These are phyloP conservation scores for Sebastes diaconus DNA, from an alignment of 2,797 vertebrate genomes.

Conservation along the genomic window DNA sequence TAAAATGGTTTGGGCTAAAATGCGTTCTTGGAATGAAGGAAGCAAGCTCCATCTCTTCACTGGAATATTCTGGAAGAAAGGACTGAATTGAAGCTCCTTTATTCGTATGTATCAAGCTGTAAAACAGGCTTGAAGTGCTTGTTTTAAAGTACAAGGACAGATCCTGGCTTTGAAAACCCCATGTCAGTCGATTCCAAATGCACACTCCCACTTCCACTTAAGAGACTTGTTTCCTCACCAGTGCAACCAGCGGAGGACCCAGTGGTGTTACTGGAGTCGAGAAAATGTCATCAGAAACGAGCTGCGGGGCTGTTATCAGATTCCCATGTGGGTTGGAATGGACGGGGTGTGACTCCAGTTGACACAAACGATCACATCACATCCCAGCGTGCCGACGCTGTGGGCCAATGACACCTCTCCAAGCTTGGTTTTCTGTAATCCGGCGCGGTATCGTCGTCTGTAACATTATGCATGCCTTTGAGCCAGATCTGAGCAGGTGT, in stretches of 20 bases:
- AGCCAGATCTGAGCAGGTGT: constrained; percentile 37
- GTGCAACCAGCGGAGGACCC: not conserved
- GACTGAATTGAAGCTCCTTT: not conserved
- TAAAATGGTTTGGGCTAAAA: not conserved
- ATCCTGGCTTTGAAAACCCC: not conserved
- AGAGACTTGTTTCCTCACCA: not conserved
- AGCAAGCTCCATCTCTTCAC: not conserved
- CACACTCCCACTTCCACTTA: not conserved
- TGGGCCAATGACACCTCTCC: not conserved
- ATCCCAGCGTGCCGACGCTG: not conserved
- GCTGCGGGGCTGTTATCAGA: not conserved
- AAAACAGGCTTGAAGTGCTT: not conserved
- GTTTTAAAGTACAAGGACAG: not conserved
- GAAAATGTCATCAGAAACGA: not conserved
- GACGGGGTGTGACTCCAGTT: constrained; percentile 31
- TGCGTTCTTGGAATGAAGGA: not conserved
- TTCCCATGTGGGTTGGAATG: constrained; percentile 6
- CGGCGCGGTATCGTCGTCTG: not conserved
- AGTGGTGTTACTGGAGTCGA: not conserved
- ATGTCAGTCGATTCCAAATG: not conserved
- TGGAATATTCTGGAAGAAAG: not conserved
- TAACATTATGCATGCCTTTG: not conserved
- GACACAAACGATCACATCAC: constrained; percentile 28
- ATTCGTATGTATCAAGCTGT: not conserved
- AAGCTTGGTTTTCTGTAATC: not conserved